Evolutionary conservation across 2,113 vertebrate species (phyloP).

Genomic region (Albula glossodonta): DNA sequence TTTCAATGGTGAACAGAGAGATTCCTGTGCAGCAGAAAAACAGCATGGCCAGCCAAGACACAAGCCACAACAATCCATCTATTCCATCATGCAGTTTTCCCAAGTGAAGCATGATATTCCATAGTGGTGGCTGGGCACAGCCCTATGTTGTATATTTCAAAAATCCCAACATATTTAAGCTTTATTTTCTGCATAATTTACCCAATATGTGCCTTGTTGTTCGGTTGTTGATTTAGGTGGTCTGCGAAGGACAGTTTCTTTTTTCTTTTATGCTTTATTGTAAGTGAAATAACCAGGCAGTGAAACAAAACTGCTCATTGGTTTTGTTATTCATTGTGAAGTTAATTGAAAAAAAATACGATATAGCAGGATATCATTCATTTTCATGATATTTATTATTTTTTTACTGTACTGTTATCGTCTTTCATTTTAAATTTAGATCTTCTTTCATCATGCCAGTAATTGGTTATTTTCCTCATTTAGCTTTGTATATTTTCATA

Average conservation of each 20-base stretch:
- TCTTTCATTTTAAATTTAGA: not conserved
- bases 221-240: not conserved
- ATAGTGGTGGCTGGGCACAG: not conserved
- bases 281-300: too few relatives aligned
- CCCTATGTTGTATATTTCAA: not conserved
- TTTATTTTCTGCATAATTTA: not conserved
- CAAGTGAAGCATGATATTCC: too few relatives aligned
- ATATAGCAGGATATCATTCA: slow-evolving; percentile 1
- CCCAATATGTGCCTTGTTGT: not conserved
- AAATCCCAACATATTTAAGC: not conserved
- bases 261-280: not conserved
- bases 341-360: not conserved
- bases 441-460: not conserved
- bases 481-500: not conserved
- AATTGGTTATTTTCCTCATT: not conserved
- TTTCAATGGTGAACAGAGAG: not conserved
- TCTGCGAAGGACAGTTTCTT: not conserved
- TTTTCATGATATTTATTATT: slow-evolving; percentile 1
- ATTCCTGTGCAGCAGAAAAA: too few relatives aligned
- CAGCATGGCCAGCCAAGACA: not conserved
- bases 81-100: not conserved
- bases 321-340: not conserved
- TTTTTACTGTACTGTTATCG: not conserved
- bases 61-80: not conserved
- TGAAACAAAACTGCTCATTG: not conserved